Evolutionary conservation across 2,888 invertebrate species (phyloP).

Genomic region (Pardosa pseudoannulata): DNA sequence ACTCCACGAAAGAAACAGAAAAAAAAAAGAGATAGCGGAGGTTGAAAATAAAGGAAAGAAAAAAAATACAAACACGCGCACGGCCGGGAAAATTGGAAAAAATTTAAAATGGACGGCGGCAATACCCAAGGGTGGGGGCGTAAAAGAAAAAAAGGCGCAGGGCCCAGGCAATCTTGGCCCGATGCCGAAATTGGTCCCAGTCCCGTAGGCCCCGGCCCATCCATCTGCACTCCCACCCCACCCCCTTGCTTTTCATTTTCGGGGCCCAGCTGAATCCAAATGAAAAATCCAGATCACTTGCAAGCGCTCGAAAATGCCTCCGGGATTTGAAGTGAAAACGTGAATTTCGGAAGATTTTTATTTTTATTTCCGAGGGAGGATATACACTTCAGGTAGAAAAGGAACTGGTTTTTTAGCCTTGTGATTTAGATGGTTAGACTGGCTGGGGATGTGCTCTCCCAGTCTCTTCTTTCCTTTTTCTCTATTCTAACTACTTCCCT

Average conservation of each 20-base stretch:
- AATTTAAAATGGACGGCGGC: constrained; percentile 19
- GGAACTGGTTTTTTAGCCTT: neutral
- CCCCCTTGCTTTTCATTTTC: constrained; percentile 9
- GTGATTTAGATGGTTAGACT: constrained; percentile 14
- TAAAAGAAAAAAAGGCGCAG: neutral
- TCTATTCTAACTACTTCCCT: neutral
- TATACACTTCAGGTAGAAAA: neutral
- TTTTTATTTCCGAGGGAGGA: neutral
- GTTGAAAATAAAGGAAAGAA: neutral
- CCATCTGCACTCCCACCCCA: constrained; percentile 8
- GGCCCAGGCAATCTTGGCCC: constrained; percentile 11
- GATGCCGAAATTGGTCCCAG: constrained; percentile 19
- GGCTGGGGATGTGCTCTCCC: too few relatives aligned
- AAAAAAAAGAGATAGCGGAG: neutral
- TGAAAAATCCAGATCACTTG: constrained; percentile 69
- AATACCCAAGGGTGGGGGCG: neutral
- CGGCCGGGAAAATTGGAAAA: constrained; percentile 12
- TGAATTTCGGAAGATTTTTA: constrained; percentile 7
- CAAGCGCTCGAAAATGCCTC: constrained; percentile 16
- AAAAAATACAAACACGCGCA: constrained; percentile 16
- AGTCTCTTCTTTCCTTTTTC: neutral
- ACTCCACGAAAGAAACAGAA: neutral
- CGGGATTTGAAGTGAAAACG: constrained; percentile 12
- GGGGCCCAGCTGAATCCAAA: constrained; percentile 53
- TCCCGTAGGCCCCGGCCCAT: constrained; percentile 15